Base-by-base conservation (phyloP, 2,113 vertebrate genomes). In the Paramormyrops kingsleyae region DNA sequence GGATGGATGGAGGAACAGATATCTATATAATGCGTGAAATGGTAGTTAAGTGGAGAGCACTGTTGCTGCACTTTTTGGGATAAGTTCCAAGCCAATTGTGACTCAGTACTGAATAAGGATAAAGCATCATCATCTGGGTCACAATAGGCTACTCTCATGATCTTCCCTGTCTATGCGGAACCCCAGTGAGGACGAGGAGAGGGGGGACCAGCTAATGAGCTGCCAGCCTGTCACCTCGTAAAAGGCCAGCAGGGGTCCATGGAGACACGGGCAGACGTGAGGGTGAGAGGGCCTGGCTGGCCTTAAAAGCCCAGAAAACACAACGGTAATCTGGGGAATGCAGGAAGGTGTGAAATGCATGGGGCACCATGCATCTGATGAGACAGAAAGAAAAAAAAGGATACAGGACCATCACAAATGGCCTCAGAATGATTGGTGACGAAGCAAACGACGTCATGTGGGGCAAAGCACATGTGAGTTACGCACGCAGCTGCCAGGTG, bases 181-280 rank as follows among this genome's bases (percentile, higher is more conserved):
- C 46, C 35, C 50, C 35, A 31, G 52, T 56, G 52, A 42, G 80
- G 47, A 52, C 35, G 70, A 80, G 46, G 44, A 80, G 19, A 35
- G 80, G 52, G 39, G 50, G 24, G 39, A 84, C 39, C 50, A 4
- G 88, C 52, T 89, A 89, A 89, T 52, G n/a, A 89, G 88, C 49
- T 83, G 39, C 31, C 88, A 59, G 88, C 50, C 52, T 44, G 31
- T 52, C 88, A 77, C 47, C 88, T 49, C 46, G 50, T 89, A 83
- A 89, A 17, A 80, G 66, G 42, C 59, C 46, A 47, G 17, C 35
- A 19, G 74, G 31, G 46, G 77, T 19, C 49, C 85, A 39, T 12
- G 27, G 8, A 83, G 70, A 21, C 19, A 31, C 49, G 31, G 9
- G 83, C 13, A 47, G 46, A 47, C 42, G 46, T 49, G 83, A 4